These are phyloP conservation scores for Crioceris asparagi DNA, from an alignment of 2,888 invertebrate species.

Conservation along the genomic window DNA sequence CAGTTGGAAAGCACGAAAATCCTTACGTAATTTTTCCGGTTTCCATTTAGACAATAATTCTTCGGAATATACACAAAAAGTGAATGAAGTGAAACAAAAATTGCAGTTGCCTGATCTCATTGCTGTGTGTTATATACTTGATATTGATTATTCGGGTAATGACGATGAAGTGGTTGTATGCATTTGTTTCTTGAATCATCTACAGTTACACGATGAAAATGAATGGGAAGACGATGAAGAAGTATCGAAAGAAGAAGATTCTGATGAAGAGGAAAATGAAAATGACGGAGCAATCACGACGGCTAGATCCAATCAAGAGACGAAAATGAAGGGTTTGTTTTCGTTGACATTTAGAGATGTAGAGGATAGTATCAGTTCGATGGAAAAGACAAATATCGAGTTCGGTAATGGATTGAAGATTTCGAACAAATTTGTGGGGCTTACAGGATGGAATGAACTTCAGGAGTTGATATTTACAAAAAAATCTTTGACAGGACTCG, in stretches of 20 bases:
- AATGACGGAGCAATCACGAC: not conserved
- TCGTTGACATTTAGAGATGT: not conserved
- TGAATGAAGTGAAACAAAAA: slow-evolving; percentile 6
- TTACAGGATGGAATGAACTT: not conserved
- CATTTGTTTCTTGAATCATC: slow-evolving; percentile 8
- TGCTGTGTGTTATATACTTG: slow-evolving; percentile 12
- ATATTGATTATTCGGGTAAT: slow-evolving; percentile 10
- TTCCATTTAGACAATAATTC: slow-evolving; percentile 7
- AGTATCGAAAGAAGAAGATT: not conserved
- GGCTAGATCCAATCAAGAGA: not conserved
- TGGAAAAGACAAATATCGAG: not conserved
- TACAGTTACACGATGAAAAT: slow-evolving; percentile 2
- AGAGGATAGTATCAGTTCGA: not conserved
- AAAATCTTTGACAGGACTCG: not conserved
- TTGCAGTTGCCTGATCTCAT: slow-evolving; percentile 10
- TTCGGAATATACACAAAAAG: slow-evolving; percentile 5
- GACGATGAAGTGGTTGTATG: slow-evolving; percentile 7
- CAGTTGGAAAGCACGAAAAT: too few relatives aligned
- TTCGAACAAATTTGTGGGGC: not conserved
- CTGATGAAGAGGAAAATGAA: not conserved
- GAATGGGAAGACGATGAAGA: slow-evolving; percentile 2
- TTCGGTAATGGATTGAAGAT: not conserved
- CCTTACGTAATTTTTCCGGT: slow-evolving; percentile 7
- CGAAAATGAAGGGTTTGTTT: not conserved
- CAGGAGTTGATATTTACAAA: not conserved